Evolutionary conservation across 2,113 vertebrate genomes (phyloP), one percentile per base, ranked within the genome.

Genomic region (Sturnira hondurensis): DNA sequence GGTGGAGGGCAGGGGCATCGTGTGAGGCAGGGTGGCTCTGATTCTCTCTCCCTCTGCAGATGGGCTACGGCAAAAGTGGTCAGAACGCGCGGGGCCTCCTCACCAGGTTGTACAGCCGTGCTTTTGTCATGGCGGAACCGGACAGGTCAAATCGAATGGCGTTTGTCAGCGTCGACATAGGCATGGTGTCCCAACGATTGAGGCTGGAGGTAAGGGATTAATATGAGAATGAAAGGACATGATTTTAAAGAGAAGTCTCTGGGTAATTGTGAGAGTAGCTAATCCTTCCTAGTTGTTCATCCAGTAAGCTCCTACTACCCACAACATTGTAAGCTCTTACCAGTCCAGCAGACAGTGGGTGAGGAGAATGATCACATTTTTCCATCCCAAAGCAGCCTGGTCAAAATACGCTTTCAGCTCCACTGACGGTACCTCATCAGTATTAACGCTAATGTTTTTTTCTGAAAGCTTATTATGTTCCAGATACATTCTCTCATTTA

Each of bases 131-230:
- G 63, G 99, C 99, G 0, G 98, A 99, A 0, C 93, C 65, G 0
- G 95, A 99, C 4, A 95, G 98, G 13, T 98, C 87, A 54, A 97
- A 61, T 22, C 97, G 99, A 52, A 95, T 99, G 0, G 98, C 99
- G 58, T 99, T 99, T 16, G 99, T 99, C 88, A 99, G 98, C 0
- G 96, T 97, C 0, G 99, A 99, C 74, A 98, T 99, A 73, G 99
- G 99, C n/a, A 99, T 99, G 99, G 97, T 99, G 2, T 99, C 99
- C n/a, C 99, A 99, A 88, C 98, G 98, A 26, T 95, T 99, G 7
- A 98, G 99, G 33, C 97, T 99, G 41, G 99, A 99, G 99, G 99
- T 99, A 86, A 3, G 91, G 82, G 26, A 80, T 65, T 71, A 28
- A 77, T 26, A 1, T 81, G 56, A 61, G 31, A n/a, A 12, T 19